A percentile compares a stretch with the other conserved stretches of the same genome.
phyloP scores from a whole-genome alignment of 53 echinoderm and acorn worm genomes.

The Arbacia lixula region DNA sequence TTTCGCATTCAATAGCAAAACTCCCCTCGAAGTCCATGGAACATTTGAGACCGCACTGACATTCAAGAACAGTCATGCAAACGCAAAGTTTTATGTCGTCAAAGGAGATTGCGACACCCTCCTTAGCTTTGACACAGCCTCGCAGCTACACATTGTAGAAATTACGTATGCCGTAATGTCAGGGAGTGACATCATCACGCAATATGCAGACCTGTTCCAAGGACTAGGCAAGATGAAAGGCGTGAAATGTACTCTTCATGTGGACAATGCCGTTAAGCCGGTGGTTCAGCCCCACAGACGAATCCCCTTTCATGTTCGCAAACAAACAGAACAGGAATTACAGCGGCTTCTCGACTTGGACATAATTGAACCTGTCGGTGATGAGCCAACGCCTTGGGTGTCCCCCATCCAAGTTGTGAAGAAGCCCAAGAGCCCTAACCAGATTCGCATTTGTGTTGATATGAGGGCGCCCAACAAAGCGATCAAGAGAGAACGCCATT shows the following conservation, averaged over 20 bases:
- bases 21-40: too few relatives aligned
- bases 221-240: slow-evolving; percentile 67
- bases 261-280: slow-evolving; percentile 61
- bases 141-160: slow-evolving; percentile 19
- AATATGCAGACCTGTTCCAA: slow-evolving; percentile 55
- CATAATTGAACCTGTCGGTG: slow-evolving; percentile 69
- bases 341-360: slow-evolving; percentile 56
- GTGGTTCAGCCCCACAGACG: slow-evolving; percentile 66
- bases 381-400: slow-evolving; percentile 68
- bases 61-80: too few relatives aligned
- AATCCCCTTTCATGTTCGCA: slow-evolving; percentile 70
- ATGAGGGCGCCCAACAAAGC: slow-evolving; percentile 61
- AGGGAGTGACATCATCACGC: slow-evolving; percentile 14
- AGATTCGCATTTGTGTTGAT: slow-evolving; percentile 51
- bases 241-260: slow-evolving; percentile 63
- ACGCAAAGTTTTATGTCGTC: too few relatives aligned
- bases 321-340: slow-evolving; percentile 63
- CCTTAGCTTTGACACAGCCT: slow-evolving; percentile 30
- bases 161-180: background rate
- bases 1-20: too few relatives aligned
- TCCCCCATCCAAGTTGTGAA: slow-evolving; percentile 67
- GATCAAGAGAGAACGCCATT: slow-evolving; percentile 65
- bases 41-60: too few relatives aligned
- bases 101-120: too few relatives aligned
- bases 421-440: slow-evolving; percentile 47